Base-by-base conservation (phyloP, 2,797 vertebrate species). In the Liasis olivaceus region DNA sequence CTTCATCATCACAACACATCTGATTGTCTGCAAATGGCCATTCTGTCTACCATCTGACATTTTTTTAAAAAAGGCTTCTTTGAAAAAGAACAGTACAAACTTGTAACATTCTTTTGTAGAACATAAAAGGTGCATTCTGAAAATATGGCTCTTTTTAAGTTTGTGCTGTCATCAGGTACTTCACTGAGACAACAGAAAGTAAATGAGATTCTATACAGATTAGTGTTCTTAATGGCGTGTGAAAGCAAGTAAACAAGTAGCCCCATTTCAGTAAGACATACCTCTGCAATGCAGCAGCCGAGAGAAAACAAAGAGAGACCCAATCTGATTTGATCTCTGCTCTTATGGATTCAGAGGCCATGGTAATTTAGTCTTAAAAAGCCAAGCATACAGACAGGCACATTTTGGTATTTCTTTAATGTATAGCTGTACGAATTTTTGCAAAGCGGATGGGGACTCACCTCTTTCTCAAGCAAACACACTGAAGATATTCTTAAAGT, bases 181-280 rank as follows among this genome's bases (percentile, higher is more conserved):
- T 36, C 54, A 60, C 13, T 58, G 47, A 63, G 66, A 92, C 0
- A 85, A 72, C 12, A 86, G 85, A 94, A 81, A 51, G 28, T 26
- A 84, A 93, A 89, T 42, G 54, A 47, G 24, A 93, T 84, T 86
- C 86, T 89, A 47, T 87, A 87, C 93, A 85, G 90, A 93, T 0
- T 66, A 93, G n/a, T 28, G 26, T 42, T 92, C n/a, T 15, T 81
- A 92, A 20, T 14, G 13, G 31, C 0, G 2, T 11, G 60, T 90
- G 91, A 94, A 94, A 89, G 11, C 31, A 20, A 93, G 93, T 92
- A 51, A 93, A 94, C 85, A 93, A 93, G 86, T 5, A 51, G 36
- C 58, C 89, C 89, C 51, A 87, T 91, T 58, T 90, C 90, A 87
- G 85, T 24, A 86, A 95, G 26, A 31, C 31, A 60, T 11, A 12